Conservation (phyloP, 2,888 invertebrate genomes). For the Acrocera orbiculus region DNA sequence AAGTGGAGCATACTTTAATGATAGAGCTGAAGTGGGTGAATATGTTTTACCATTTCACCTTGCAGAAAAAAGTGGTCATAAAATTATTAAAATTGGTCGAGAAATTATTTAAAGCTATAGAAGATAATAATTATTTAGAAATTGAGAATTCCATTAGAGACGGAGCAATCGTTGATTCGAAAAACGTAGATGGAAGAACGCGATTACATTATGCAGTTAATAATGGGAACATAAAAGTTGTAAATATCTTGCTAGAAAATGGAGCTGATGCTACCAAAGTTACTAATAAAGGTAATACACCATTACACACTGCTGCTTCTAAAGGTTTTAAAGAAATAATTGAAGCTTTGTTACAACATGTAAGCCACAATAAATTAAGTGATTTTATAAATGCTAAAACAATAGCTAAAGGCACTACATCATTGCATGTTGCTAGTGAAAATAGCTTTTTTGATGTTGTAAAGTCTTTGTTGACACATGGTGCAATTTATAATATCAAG, state of each 20-base stretch:
- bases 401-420: not conserved
- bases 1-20: constrained; percentile 2
- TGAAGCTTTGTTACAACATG: constrained; percentile 4
- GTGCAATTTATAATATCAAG: constrained; percentile 10
- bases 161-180: constrained; percentile 3
- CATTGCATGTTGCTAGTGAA: constrained; percentile 9
- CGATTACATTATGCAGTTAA: constrained; percentile 13
- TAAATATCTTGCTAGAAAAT: constrained; percentile 10
- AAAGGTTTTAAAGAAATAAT: not conserved
- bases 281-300: constrained; percentile 6
- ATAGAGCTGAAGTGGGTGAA: not conserved
- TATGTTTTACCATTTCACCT: not conserved
- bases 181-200: constrained; percentile 8
- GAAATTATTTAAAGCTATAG: too few species aligned
- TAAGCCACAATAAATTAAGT: not conserved
- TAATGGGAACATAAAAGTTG: constrained; percentile 6
- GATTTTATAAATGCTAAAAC: constrained; percentile 6
- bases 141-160: constrained; percentile 1
- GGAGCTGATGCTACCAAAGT: constrained; percentile 8
- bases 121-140: not conserved
- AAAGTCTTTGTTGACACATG: constrained; percentile 8
- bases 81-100: too few species aligned
- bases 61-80: constrained; percentile 10
- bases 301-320: not conserved
- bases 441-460: constrained; percentile 9